A percentile compares a stretch with the other conserved stretches of the same genome.
These are phyloP conservation scores for Lepus europaeus DNA, from an alignment of 2,113 vertebrate species.

Conservation along the genomic window DNA sequence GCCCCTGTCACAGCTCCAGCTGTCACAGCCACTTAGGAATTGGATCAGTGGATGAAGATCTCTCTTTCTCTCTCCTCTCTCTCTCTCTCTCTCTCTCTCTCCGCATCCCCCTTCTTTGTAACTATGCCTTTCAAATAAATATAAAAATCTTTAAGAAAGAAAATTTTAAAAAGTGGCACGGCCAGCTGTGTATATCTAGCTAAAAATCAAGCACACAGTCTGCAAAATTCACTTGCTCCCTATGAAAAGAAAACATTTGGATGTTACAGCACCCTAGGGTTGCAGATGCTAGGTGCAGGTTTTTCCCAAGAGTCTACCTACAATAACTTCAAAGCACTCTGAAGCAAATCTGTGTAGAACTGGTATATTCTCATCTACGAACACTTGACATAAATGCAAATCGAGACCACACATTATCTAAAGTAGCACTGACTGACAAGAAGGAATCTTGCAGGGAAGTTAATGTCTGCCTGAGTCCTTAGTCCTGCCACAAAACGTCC, in stretches of 20 bases:
- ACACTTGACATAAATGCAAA: conserved; percentile 62
- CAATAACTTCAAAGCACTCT: neutral
- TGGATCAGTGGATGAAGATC: no score
- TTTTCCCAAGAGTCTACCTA: neutral
- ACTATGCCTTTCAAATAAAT: no score
- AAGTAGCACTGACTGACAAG: conserved; percentile 53
- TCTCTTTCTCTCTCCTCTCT: no score
- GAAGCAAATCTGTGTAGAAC: conserved; percentile 1
- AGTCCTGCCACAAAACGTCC: conserved; percentile 50
- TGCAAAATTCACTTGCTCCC: neutral
- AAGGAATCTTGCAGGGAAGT: conserved; percentile 23
- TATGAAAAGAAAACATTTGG: neutral
- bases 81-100: no score
- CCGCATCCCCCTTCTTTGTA: no score
- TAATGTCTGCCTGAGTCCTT: conserved; percentile 60
- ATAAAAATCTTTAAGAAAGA: no score
- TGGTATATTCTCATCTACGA: conserved; percentile 69
- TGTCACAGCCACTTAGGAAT: no score
- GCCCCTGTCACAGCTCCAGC: no score
- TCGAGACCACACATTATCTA: conserved; percentile 46
- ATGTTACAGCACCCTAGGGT: neutral
- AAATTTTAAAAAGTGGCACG: no score
- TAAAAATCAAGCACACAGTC: neutral
- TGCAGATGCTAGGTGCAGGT: neutral
- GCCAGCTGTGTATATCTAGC: neutral